phyloP scores from a whole-genome alignment of 2,888 invertebrate genomes.

The Leptinotarsa peninsularis region DNA sequence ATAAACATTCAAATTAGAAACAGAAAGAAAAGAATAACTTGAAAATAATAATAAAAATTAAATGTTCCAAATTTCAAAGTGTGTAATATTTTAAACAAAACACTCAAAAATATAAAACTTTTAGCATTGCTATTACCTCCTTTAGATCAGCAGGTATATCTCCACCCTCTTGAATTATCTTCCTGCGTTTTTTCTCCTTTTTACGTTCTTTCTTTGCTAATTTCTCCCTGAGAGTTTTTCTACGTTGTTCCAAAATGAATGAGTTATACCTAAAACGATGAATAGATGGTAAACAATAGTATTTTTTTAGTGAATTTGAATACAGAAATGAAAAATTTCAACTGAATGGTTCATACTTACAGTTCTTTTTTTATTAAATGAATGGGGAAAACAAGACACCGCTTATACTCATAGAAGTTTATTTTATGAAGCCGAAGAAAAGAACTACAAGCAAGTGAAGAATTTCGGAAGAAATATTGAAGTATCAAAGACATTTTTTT shows the following conservation, averaged over 20 bases:
- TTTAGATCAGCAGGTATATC: slow-evolving; percentile 56
- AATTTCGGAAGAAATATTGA: background rate
- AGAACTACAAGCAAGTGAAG: slow-evolving; percentile 4
- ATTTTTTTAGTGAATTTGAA: background rate
- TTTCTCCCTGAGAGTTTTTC: slow-evolving; percentile 79
- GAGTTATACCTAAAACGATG: slow-evolving; percentile 69
- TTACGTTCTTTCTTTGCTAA: slow-evolving; percentile 79
- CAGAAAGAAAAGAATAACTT: no score
- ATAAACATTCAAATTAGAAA: no score
- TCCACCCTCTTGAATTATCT: slow-evolving; percentile 68
- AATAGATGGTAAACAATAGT: background rate
- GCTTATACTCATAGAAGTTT: slow-evolving; percentile 7
- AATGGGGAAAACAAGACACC: slow-evolving; percentile 7
- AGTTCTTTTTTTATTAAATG: slow-evolving; percentile 19
- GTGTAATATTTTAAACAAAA: no score
- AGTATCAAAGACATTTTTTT: background rate
- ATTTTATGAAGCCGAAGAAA: background rate
- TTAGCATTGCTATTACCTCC: slow-evolving; percentile 51
- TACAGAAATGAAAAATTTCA: background rate
- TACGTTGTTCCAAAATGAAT: slow-evolving; percentile 75
- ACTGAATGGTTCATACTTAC: slow-evolving; percentile 27
- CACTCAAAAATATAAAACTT: no score
- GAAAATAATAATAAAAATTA: no score
- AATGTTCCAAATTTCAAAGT: no score
- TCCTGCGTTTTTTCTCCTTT: slow-evolving; percentile 77